Base-by-base conservation (phyloP, 1,140 invertebrate species). In the Papilio polyxenes region DNA sequence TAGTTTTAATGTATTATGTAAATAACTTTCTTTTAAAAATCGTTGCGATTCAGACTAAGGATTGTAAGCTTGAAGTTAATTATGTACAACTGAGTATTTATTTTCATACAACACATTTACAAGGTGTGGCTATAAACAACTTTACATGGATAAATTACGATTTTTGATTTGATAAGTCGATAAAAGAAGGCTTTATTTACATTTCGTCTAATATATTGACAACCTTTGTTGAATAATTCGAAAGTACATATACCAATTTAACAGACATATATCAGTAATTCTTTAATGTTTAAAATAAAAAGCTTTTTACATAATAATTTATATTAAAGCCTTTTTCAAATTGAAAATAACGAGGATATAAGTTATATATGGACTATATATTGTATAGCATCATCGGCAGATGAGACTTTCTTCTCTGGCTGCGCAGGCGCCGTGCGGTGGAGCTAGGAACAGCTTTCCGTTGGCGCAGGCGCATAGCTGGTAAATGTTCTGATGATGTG, bases 381-480 rank as follows among this genome's bases (percentile, higher is more conserved):
- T 9, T n/a, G 7, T 20, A 37, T 17, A 82, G 80, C 83, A 95
- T 95, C 93, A 95, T 95, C 94, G 94, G 82, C 94, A 95, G 62
- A 95, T 95, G 59, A 94, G 91, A 81, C 94, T 95, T 81, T 95
- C 94, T 85, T 95, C 94, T 44, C 94, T 88, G 0, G 94, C 94
- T 7, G 93, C 96, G 92, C 98, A 99, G 81, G 96, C 96, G 9
- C 97, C 97, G 86, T 98, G 97, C 0, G 98, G 96, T 17, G 97
- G 96, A 1, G 98, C 97, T 23, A 99, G 95, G 90, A 99, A 99
- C 40, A 99, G 95, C 88, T 98, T 97, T 7, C 98, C 98, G 89
- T 98, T 98, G 20, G 96, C 97, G 91, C 98, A 99, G 81, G 97
- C 97, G 94, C 98, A 99, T 81, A 99, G 94, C 93, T 99, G 98